A percentile compares a stretch with the other conserved stretches of the same genome.
These are phyloP conservation scores for Folsomia candida DNA, from an alignment of 2,888 invertebrate species.

Conservation along the genomic window DNA sequence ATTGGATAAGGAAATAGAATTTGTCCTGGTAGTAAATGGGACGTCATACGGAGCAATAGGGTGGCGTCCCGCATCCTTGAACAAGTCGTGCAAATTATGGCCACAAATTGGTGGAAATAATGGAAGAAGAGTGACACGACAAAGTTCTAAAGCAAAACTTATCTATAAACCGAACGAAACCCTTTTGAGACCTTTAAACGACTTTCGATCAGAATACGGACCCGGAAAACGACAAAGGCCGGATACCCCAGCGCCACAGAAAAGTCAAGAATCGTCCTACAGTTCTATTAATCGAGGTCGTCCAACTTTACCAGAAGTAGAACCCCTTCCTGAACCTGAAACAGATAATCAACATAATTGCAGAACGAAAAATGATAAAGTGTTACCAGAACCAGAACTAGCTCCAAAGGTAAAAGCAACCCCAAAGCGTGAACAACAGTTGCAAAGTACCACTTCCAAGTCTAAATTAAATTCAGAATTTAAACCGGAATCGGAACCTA, in stretches of 20 bases:
- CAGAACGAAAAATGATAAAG: conserved; percentile 1
- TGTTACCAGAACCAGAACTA: conserved; percentile 12
- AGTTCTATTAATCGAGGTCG: no score
- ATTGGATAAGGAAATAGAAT: conserved; percentile 50
- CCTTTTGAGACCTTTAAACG: conserved; percentile 23
- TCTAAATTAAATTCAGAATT: conserved; percentile 55
- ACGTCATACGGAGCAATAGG: conserved; percentile 87
- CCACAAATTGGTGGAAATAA: conserved; percentile 22
- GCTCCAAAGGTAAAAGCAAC: background rate
- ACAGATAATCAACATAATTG: background rate
- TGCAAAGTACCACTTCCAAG: conserved; percentile 39
- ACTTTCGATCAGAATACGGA: background rate
- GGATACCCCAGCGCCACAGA: background rate
- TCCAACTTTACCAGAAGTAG: no score
- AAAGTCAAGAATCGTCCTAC: no score
- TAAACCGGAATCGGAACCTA: conserved; percentile 13
- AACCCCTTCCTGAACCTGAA: conserved; percentile 1
- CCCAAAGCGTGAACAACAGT: background rate
- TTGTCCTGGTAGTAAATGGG: conserved; percentile 79
- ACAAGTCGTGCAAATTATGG: conserved; percentile 28
- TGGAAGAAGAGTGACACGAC: background rate
- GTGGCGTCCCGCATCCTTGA: conserved; percentile 70
- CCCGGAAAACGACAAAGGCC: background rate
- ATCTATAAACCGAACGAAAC: conserved; percentile 22
- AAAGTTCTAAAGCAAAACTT: conserved; percentile 10